Percentiles rank a stretch among this genome's conserved stretches.
phyloP scores from a whole-genome alignment of 2,797 vertebrate genomes.

The Notolabrus celidotus region DNA sequence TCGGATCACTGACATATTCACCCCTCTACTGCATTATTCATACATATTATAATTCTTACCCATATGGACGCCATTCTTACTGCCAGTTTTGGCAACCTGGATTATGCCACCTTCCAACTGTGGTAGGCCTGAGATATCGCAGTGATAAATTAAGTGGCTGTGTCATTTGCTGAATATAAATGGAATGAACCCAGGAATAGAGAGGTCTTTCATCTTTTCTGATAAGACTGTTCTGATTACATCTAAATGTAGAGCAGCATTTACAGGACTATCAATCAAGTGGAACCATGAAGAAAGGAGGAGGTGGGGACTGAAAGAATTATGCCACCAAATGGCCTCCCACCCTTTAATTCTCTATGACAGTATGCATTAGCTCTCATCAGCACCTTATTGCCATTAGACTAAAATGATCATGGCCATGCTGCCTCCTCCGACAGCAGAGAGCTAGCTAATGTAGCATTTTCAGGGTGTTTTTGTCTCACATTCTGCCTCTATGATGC shows the following conservation, averaged over 20 bases:
- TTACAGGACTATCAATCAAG: conserved; percentile 87
- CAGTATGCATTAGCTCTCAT: conserved; percentile 79
- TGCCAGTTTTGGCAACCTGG: conserved; percentile 52
- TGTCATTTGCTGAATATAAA: conserved; percentile 83
- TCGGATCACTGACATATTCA: conserved; percentile 51
- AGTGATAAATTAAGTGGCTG: conserved; percentile 83
- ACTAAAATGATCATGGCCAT: conserved; percentile 75
- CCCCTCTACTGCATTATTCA: conserved; percentile 63
- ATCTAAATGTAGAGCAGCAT: conserved; percentile 89
- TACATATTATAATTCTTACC: conserved; percentile 67
- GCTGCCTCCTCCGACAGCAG: conserved; percentile 53
- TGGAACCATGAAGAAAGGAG: conserved; percentile 62
- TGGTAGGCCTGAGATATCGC: conserved; percentile 63
- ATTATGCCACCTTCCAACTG: conserved; percentile 62
- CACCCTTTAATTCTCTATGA: conserved; percentile 83
- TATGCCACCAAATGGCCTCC: conserved; percentile 75
- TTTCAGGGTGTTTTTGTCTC: conserved; percentile 66
- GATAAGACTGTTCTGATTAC: conserved; percentile 87
- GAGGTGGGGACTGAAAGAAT: conserved; percentile 70
- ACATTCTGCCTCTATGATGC: conserved; percentile 61
- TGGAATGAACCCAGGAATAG: conserved; percentile 86
- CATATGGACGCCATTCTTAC: conserved; percentile 49
- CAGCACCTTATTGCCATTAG: conserved; percentile 77
- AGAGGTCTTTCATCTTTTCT: conserved; percentile 87
- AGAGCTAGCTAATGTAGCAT: conserved; percentile 75